Evolutionary conservation across 2,888 invertebrate species (phyloP), one percentile per base, ranked within the genome.

Genomic region (Chamaedrilus cognettii): DNA sequence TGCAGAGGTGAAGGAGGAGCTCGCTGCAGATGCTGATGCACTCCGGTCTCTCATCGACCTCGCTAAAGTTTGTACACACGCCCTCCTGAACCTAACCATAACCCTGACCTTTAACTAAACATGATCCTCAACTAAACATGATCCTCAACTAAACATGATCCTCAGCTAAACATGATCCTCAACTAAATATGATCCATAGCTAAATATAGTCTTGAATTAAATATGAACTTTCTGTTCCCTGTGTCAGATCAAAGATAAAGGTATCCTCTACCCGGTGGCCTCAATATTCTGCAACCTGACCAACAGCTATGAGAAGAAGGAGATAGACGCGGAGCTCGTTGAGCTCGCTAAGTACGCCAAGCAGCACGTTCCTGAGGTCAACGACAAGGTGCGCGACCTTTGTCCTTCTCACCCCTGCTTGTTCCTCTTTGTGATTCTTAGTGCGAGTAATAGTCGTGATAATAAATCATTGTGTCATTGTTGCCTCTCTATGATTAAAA

Each of bases 281-380:
- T 94, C 96, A 0, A 94, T 96, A 19, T 88, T 99, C 72, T 97
- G 97, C 0, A 99, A 99, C 83, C 85, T 99, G 26, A 94, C 95
- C 79, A 99, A 99, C 86, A 94, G 96, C 2, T 98, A 97, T 82
- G 98, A 99, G 75, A 97, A 96, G 82, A 95, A 96, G 82, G 96
- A 97, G 83, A 84, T 97, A 0, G 88, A 95, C 77, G 96, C 97
- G 2, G 99, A 99, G 86, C 91, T 99, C 92, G 81, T 97, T 26
- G 96, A 99, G 83, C 85, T 99, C 72, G 99, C 99, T 0, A 96
- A 98, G 85, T 99, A 97, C 85, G 94, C 99, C 1, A 99, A 99
- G 84, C 97, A 98, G 80, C 99, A 99, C 84, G 92, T 99, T 74
- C 99, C 99, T 2, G 95, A 98, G 83, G 94, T 94, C 76, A 96